phyloP scores from a whole-genome alignment of 2,888 invertebrate species.

The Protonemura montana region DNA sequence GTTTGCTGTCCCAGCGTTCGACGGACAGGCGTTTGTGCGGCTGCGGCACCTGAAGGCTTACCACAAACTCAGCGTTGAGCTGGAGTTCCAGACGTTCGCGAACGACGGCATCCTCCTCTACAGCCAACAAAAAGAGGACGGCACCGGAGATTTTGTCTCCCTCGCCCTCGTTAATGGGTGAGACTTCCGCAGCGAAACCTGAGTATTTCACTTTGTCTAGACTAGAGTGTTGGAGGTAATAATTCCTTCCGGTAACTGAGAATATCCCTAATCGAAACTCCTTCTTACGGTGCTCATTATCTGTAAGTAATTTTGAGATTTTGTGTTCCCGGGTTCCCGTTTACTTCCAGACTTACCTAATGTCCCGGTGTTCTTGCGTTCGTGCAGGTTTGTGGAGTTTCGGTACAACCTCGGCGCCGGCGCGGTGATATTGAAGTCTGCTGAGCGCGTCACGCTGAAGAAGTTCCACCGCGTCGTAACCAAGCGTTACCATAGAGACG shows the following conservation, averaged over 20 bases:
- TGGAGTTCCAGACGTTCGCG: slow-evolving; percentile 84
- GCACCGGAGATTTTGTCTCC: slow-evolving; percentile 88
- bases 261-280: no score
- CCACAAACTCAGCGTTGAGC: slow-evolving; percentile 83
- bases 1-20: slow-evolving; percentile 74
- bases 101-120: slow-evolving; percentile 85
- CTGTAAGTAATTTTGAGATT: no score
- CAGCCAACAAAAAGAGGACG: slow-evolving; percentile 83
- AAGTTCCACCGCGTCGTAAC: slow-evolving; percentile 81
- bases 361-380: no score
- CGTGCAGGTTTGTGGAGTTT: slow-evolving; percentile 72
- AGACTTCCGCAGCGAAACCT: no score
- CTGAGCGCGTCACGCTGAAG: slow-evolving; percentile 76
- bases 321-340: no score
- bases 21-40: slow-evolving; percentile 80
- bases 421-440: slow-evolving; percentile 74
- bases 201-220: no score
- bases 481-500: slow-evolving; percentile 83
- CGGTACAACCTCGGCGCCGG: slow-evolving; percentile 88
- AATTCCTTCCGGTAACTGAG: no score
- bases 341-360: no score
- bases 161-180: slow-evolving; percentile 81
- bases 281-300: no score
- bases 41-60: slow-evolving; percentile 82
- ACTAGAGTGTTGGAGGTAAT: no score